Evolutionary conservation across 2,888 invertebrate genomes (phyloP).

Genomic region (Drosophila maculinotata): DNA sequence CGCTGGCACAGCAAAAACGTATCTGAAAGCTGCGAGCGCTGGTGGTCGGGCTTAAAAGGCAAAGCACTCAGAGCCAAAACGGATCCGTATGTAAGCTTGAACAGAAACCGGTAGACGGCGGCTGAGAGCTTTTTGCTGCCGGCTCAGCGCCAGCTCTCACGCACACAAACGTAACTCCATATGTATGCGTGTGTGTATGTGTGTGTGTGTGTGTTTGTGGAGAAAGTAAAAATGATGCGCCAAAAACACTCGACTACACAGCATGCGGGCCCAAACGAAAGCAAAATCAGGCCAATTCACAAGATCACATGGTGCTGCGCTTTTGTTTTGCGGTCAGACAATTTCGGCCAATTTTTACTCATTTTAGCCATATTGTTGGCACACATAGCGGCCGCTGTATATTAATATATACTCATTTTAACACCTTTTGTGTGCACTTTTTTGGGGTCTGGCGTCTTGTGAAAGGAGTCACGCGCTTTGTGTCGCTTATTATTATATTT

Average conservation of each 20-base stretch:
- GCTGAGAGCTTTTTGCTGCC: constrained; percentile 50
- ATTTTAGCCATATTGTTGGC: constrained; percentile 51
- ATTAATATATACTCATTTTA: constrained; percentile 35
- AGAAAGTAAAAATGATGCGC: constrained; percentile 72
- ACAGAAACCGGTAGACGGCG: constrained; percentile 64
- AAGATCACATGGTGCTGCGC: constrained; percentile 40
- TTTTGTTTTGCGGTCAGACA: constrained; percentile 62
- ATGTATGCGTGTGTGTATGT: constrained; percentile 5
- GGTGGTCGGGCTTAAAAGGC: constrained; percentile 78
- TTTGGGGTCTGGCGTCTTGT: constrained; percentile 63
- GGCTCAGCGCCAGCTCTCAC: constrained; percentile 40
- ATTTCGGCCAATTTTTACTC: constrained; percentile 56
- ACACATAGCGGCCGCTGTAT: constrained; percentile 18
- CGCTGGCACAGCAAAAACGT: constrained; percentile 79
- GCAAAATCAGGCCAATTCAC: constrained; percentile 80
- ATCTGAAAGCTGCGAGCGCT: constrained; percentile 81
- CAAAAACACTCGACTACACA: constrained; percentile 68
- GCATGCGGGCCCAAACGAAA: constrained; percentile 69
- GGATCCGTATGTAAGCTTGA: constrained; percentile 69
- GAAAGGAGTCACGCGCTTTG: constrained; percentile 83
- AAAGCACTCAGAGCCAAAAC: constrained; percentile 67
- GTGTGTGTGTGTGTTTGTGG: constrained; percentile 35
- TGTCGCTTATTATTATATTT: constrained; percentile 64
- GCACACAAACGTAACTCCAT: constrained; percentile 26
- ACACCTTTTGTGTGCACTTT: constrained; percentile 77